Percentiles rank a stretch among this genome's conserved stretches.
These are phyloP conservation scores for Hippopotamus amphibius DNA, from an alignment of 2,113 vertebrate genomes.

Conservation along the genomic window DNA sequence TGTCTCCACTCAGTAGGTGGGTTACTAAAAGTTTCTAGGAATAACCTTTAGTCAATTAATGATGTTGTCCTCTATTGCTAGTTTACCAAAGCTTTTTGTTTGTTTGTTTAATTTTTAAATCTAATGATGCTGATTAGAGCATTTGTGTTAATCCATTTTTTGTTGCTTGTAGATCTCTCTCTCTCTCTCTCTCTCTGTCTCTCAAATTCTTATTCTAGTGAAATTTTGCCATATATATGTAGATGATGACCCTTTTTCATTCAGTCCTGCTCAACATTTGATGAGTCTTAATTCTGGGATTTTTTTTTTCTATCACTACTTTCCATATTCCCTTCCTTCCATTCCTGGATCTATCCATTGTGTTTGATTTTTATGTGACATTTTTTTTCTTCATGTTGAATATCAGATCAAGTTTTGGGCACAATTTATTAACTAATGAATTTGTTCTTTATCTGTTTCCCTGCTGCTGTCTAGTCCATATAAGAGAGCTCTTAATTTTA, in stretches of 20 bases:
- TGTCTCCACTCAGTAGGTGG: background rate
- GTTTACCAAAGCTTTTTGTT: background rate
- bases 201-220: background rate
- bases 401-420: background rate
- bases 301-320: background rate
- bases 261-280: background rate
- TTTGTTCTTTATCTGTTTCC: background rate
- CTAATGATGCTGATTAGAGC: background rate
- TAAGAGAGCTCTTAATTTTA: conserved; percentile 12
- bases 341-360: background rate
- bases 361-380: background rate
- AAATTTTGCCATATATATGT: background rate
- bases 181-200: background rate
- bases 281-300: background rate
- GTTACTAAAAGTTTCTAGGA: background rate
- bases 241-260: background rate
- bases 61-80: background rate
- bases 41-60: background rate
- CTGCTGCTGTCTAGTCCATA: background rate
- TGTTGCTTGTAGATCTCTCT: background rate
- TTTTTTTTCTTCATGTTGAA: background rate
- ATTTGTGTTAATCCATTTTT: background rate
- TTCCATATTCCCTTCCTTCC: background rate
- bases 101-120: background rate
- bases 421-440: background rate